Conservation (phyloP, 2,113 vertebrate species). For the Leucoraja erinaceus region DNA sequence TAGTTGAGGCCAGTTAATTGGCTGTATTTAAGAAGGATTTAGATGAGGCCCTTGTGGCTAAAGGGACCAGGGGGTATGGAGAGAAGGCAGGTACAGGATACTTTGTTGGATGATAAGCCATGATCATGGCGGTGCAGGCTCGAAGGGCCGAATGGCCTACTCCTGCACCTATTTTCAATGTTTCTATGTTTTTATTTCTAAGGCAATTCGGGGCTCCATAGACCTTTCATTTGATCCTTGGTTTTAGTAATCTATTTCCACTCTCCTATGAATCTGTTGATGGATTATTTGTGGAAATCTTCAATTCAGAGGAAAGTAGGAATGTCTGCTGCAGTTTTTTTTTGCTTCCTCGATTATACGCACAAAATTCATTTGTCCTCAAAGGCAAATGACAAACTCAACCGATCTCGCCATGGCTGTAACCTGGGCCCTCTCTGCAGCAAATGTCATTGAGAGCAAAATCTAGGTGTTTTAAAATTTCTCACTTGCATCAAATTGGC, state of each 20-base stretch:
- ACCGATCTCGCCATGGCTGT: slow-evolving; percentile 55
- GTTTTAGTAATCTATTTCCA: neutral
- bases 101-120: too few relatives aligned
- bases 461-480: slow-evolving; percentile 63
- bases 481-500: slow-evolving; percentile 50
- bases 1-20: too few relatives aligned
- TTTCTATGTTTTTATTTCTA: too few relatives aligned
- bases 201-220: neutral
- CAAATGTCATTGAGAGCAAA: slow-evolving; percentile 59
- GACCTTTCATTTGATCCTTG: neutral
- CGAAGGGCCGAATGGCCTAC: too few relatives aligned
- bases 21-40: too few relatives aligned
- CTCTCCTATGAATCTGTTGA: neutral
- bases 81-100: too few relatives aligned
- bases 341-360: neutral
- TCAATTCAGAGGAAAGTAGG: neutral
- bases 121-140: too few relatives aligned
- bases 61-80: too few relatives aligned
- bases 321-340: neutral
- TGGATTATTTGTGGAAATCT: neutral
- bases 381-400: slow-evolving; percentile 63
- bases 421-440: slow-evolving; percentile 54
- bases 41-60: too few relatives aligned
- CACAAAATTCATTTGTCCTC: slow-evolving; percentile 16
- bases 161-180: too few relatives aligned